Percentiles rank a stretch among this genome's conserved stretches.
Conservation (phyloP, 2,888 invertebrate species). For the Achlya flavicornis region DNA sequence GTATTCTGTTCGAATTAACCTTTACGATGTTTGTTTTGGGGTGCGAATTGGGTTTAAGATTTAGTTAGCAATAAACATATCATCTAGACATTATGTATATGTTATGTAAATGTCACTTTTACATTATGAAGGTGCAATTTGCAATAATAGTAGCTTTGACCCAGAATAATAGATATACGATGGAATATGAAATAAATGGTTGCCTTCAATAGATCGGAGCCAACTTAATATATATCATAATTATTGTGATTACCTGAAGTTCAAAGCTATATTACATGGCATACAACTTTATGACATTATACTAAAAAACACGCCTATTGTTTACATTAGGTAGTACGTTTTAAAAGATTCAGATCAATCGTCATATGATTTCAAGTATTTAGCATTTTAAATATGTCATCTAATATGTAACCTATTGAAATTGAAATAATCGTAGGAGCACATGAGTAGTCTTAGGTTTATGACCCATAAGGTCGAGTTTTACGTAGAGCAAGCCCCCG, state of each 20-base stretch:
- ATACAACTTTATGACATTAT: too few relatives aligned
- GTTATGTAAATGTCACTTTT: slow-evolving; percentile 17
- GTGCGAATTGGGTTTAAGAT: slow-evolving; percentile 22
- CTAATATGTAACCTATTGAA: too few relatives aligned
- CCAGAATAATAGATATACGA: slow-evolving; percentile 31
- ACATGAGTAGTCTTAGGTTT: slow-evolving; percentile 52
- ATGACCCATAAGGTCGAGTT: too few relatives aligned
- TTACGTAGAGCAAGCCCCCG: too few relatives aligned
- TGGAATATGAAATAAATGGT: slow-evolving; percentile 37
- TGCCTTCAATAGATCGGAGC: slow-evolving; percentile 41
- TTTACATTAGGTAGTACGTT: too few relatives aligned
- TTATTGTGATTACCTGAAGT: slow-evolving; percentile 62
- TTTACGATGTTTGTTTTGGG: slow-evolving; percentile 55
- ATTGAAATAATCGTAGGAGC: slow-evolving; percentile 62
- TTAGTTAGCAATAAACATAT: slow-evolving; percentile 17
- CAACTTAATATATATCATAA: slow-evolving; percentile 58
- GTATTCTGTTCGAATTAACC: slow-evolving; percentile 67
- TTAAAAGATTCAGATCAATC: too few relatives aligned
- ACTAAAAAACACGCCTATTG: too few relatives aligned
- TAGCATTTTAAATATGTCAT: too few relatives aligned
- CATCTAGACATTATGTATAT: slow-evolving; percentile 19
- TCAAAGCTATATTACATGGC: slow-evolving; percentile 40
- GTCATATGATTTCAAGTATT: too few relatives aligned
- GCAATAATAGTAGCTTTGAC: slow-evolving; percentile 34
- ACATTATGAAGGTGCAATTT: slow-evolving; percentile 29